phyloP scores from a whole-genome alignment of 2,888 invertebrate species.

The Cryptocephalus moraei region DNA sequence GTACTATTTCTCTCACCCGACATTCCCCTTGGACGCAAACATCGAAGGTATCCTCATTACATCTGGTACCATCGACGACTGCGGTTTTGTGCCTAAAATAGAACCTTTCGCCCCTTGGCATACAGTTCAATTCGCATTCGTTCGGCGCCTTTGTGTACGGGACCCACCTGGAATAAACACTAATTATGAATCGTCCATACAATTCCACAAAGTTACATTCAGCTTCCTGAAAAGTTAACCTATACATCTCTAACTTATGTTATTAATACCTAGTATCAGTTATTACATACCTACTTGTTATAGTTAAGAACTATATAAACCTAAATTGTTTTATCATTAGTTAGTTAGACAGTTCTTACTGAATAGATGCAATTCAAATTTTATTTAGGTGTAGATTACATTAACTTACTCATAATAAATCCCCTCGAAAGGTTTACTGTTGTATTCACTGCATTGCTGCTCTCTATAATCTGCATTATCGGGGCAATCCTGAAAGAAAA shows the following conservation, averaged over 20 bases:
- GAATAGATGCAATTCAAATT: no score
- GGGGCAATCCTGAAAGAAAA: conserved; percentile 62
- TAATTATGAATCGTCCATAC: no score
- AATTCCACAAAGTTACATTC: no score
- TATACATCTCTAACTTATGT: no score
- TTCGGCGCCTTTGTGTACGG: conserved; percentile 81
- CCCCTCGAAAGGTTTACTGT: conserved; percentile 72
- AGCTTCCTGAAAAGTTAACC: no score
- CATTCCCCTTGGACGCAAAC: conserved; percentile 94
- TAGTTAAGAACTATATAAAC: no score
- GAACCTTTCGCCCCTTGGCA: conserved; percentile 84
- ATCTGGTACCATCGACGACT: conserved; percentile 76
- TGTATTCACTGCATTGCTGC: conserved; percentile 81
- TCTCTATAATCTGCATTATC: conserved; percentile 72
- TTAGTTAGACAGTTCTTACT: no score
- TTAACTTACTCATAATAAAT: conserved; percentile 64
- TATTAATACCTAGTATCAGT: no score
- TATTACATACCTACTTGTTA: no score
- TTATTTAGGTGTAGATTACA: neutral
- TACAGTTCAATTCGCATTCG: conserved; percentile 92
- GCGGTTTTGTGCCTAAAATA: conserved; percentile 76
- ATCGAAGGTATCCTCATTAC: conserved; percentile 72
- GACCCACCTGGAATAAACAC: conserved; percentile 55
- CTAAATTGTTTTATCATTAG: no score
- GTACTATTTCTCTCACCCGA: conserved; percentile 50